Percentiles rank a stretch among this genome's conserved stretches.
Conservation (phyloP, 2,888 invertebrate species). For the Drosophila nr. perissopoda region DNA sequence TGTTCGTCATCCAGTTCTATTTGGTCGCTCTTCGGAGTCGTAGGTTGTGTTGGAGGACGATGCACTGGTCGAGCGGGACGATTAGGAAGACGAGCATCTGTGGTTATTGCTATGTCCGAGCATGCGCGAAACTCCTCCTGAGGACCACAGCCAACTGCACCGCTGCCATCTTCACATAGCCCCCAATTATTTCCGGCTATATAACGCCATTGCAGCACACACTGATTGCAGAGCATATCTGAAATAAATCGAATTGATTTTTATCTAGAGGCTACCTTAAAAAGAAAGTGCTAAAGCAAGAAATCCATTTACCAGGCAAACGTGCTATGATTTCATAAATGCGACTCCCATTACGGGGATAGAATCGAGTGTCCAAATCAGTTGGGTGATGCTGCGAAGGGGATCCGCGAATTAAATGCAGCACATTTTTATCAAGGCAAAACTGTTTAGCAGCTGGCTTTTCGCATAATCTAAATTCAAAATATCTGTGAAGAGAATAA, state of each 20-base stretch:
- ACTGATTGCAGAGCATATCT: conserved; percentile 91
- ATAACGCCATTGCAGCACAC: conserved; percentile 95
- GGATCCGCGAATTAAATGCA: conserved; percentile 86
- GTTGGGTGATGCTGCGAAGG: conserved; percentile 84
- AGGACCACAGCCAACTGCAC: conserved; percentile 93
- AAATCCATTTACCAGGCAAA: conserved; percentile 84
- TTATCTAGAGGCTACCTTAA: not conserved
- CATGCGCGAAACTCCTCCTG: conserved; percentile 95
- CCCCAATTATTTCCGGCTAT: conserved; percentile 95
- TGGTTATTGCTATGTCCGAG: conserved; percentile 91
- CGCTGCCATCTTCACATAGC: conserved; percentile 89
- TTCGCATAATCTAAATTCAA: conserved; percentile 93
- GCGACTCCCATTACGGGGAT: conserved; percentile 91
- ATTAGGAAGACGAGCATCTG: conserved; percentile 85
- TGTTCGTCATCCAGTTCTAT: conserved; percentile 22
- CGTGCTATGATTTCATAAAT: conserved; percentile 91
- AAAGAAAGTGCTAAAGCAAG: not conserved
- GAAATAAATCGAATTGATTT: not conserved
- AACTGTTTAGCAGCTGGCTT: conserved; percentile 90
- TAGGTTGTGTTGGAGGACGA: conserved; percentile 73
- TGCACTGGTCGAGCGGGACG: conserved; percentile 83
- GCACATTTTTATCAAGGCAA: conserved; percentile 90
- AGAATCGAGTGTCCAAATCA: conserved; percentile 88
- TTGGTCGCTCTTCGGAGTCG: conserved; percentile 36
- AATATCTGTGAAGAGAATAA: conserved; percentile 85